Evolutionary conservation across 2,113 vertebrate genomes (phyloP), one percentile per base, ranked within the genome.

Genomic region (Helogale parvula): DNA sequence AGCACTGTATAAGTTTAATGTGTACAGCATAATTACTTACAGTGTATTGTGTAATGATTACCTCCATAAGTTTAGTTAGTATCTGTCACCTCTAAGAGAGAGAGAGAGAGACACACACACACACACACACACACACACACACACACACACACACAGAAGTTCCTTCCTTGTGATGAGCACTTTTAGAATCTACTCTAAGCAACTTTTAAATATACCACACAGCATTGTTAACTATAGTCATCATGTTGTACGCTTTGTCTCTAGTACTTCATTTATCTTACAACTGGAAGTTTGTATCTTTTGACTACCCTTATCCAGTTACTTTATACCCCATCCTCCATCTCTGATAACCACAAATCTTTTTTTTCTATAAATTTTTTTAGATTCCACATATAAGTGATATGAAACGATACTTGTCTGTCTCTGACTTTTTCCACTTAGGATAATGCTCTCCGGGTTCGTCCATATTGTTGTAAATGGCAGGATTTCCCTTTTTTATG

Each of bases 361-460:
- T 23, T 88, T 45, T 88, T 88, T 63, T 74, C 38, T 74, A 8
- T 52, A 25, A 38, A 6, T 17, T 17, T 60, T 25, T 82, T 82
- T 41, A 50, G 57, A 65, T 90, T 38, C 25, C 10, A 27, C 19
- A 74, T 89, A 50, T 82, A 50, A 38, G 19, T 82, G 41, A 72
- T 45, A 52, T 41, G 33, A 72, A 89, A n/a, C 6, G 33, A 19
- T 82, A 41, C 33, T 50, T 82, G 1, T 50, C n/a, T 94, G 63
- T 81, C 65, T 88, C 69, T 81, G 84, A 94, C 38, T 71, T 94
- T 69, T 13, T 72, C 88, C 52, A 63, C 17, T 79, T 87, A 88
- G 76, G 16, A 33, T 60, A 47, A 29, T 74, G 5, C 16, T 33
- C 33, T 88, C 27, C 50, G 17, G 17, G 38, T 69, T n/a, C 25